Conservation (phyloP, 2,888 invertebrate species). For the Cremastinae sp. region DNA sequence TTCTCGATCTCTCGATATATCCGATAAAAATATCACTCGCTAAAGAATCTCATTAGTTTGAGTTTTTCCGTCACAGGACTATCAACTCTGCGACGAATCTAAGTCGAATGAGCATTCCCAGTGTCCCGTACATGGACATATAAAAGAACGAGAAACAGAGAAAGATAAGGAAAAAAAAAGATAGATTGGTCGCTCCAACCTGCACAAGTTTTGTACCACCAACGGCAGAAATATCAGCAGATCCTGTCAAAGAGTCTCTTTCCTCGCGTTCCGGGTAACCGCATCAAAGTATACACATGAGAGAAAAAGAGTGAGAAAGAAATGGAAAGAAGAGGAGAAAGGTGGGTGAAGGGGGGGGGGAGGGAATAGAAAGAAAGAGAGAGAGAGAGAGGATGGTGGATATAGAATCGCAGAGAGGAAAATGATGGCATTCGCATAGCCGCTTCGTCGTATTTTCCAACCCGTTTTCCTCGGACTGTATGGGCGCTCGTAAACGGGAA, state of each 20-base stretch:
- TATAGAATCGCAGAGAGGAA: constrained; percentile 70
- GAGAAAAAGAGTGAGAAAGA: constrained; percentile 9
- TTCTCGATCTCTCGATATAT: neutral
- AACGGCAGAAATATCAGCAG: constrained; percentile 50
- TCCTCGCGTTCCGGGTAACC: constrained; percentile 42
- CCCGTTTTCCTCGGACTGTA: constrained; percentile 73
- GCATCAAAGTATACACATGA: constrained; percentile 43
- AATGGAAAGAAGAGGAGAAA: neutral
- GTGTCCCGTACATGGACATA: constrained; percentile 54
- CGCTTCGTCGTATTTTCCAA: constrained; percentile 73
- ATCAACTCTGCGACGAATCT: constrained; percentile 70
- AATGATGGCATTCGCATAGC: constrained; percentile 69
- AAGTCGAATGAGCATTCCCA: constrained; percentile 73
- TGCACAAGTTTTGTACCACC: constrained; percentile 46
- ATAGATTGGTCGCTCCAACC: constrained; percentile 66
- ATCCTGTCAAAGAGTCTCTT: constrained; percentile 35
- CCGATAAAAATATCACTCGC: constrained; percentile 9
- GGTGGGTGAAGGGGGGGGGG: constrained; percentile 8
- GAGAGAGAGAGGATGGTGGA: constrained; percentile 44
- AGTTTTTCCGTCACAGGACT: constrained; percentile 72
- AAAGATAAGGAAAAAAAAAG: neutral
- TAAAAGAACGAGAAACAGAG: neutral
- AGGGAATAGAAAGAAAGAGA: constrained; percentile 34
- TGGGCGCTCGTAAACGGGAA: constrained; percentile 75
- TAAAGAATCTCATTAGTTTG: constrained; percentile 44